Base-by-base conservation (phyloP, 2,113 vertebrate species). In the Onychostoma macrolepis region DNA sequence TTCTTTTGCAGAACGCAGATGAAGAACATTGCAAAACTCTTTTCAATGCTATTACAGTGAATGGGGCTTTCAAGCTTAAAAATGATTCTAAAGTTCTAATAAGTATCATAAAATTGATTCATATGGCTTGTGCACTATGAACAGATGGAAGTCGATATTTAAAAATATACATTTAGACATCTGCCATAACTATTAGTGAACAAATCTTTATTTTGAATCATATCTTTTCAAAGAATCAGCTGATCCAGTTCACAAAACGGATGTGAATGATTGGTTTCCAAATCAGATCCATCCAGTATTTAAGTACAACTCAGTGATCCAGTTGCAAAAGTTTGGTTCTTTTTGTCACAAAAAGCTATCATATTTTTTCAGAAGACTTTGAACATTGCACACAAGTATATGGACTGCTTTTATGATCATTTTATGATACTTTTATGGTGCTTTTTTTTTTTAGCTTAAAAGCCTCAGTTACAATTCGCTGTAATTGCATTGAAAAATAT, bases 381-480 rank as follows among this genome's bases (percentile, higher is more conserved):
- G 38, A 75, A 75, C 72, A 75, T 75, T 45, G 67, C 67, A 74
- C 36, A 74, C 21, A 43, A 74, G 24, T 45, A 17, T 76, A 17
- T 45, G 41, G 41, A 13, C 72, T 76, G 13, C 24, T 26, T 76
- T 76, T 76, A 45, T 45, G 72, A 45, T 76, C 17, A 76, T 74
- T 6, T 13, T 43, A n/a, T 74, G 38, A 74, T 26, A 76, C 41
- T 45, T 45, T 17, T 45, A 76, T 76, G 12, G 41, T 76, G 41
- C 24, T 45, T 26, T 74, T 65, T 74, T 65, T 67, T 43, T 76
- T 12, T 9, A 45, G 38, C 72, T 76, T 76, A n/a, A 76, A 43
- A 76, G 72, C 72, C 41, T 76, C 24, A 45, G 43, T 45, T 76
- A 45, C 72, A 24, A 75, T 26, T 26, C 6, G 26, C 12, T 76